Percentiles rank a stretch among this genome's conserved stretches.
phyloP scores from a whole-genome alignment of 2,113 vertebrate species.

The Silurus glanis region DNA sequence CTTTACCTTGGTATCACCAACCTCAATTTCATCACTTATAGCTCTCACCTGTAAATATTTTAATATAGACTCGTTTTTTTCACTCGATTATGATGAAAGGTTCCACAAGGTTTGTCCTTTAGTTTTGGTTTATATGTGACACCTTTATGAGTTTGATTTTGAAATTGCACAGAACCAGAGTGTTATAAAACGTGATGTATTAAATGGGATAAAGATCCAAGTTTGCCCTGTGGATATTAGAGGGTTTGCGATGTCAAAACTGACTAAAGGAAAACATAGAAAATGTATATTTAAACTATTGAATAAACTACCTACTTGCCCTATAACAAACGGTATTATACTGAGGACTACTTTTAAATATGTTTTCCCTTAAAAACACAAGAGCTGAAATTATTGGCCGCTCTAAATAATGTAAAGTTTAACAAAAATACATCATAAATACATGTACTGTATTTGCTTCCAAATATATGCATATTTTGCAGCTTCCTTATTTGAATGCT shows the following conservation, averaged over 20 bases:
- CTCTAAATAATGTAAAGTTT: too few species aligned
- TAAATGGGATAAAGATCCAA: constrained; percentile 60
- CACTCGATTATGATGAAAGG: constrained; percentile 79
- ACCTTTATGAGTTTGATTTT: constrained; percentile 77
- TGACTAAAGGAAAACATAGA: background rate
- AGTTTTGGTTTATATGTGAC: constrained; percentile 71
- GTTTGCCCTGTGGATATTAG: constrained; percentile 33
- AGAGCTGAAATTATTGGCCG: background rate
- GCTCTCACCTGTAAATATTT: constrained; percentile 73
- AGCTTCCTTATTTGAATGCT: background rate
- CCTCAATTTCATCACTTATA: constrained; percentile 72
- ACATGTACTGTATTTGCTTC: background rate
- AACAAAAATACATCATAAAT: too few species aligned
- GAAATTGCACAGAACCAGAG: constrained; percentile 70
- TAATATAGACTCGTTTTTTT: constrained; percentile 70
- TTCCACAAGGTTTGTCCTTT: constrained; percentile 63
- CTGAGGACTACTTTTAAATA: background rate
- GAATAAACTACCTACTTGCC: background rate
- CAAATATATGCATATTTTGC: background rate
- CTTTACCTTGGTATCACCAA: constrained; percentile 60
- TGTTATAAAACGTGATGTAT: constrained; percentile 64
- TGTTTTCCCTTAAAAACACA: background rate
- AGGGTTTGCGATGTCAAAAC: background rate
- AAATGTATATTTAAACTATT: background rate
- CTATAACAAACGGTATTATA: background rate